Evolutionary conservation across 2,888 invertebrate species (phyloP).

Genomic region (Orthosia gracilis): DNA sequence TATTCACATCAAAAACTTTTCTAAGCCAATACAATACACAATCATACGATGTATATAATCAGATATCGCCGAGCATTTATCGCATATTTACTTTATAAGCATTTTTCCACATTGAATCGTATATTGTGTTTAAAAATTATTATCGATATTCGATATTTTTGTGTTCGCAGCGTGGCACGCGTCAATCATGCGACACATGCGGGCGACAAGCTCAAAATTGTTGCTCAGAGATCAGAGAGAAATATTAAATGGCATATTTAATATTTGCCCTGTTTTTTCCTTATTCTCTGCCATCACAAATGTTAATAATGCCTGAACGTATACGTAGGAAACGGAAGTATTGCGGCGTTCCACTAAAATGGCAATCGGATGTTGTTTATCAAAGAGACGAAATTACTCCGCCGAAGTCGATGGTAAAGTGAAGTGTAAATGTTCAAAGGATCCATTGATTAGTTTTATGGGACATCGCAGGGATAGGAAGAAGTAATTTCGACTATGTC

Average conservation of each 20-base stretch:
- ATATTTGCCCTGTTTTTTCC: constrained; percentile 69
- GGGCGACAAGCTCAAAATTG: constrained; percentile 83
- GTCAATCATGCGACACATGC: constrained; percentile 85
- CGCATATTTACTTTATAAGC: constrained; percentile 28
- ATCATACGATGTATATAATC: constrained; percentile 15
- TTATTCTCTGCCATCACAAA: constrained; percentile 51
- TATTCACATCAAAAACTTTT: constrained; percentile 18
- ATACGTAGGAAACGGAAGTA: constrained; percentile 38
- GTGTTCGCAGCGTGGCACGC: constrained; percentile 74
- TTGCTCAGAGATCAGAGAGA: constrained; percentile 79
- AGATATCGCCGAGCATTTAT: constrained; percentile 22
- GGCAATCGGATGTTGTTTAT: constrained; percentile 58
- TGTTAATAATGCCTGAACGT: constrained; percentile 54
- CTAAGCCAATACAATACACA: constrained; percentile 1
- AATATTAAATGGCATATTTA: constrained; percentile 78
- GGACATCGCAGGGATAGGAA: constrained; percentile 23
- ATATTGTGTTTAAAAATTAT: constrained; percentile 68
- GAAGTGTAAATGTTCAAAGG: constrained; percentile 37
- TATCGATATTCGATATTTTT: constrained; percentile 75
- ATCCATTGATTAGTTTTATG: constrained; percentile 51
- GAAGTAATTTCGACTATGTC: constrained; percentile 34
- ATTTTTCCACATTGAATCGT: constrained; percentile 38
- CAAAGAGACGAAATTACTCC: constrained; percentile 50
- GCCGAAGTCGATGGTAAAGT: constrained; percentile 23
- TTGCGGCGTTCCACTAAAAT: constrained; percentile 48